A percentile compares a stretch with the other conserved stretches of the same genome.
phyloP scores from a whole-genome alignment of 2,113 vertebrate species.

The Anas platyrhynchos region DNA sequence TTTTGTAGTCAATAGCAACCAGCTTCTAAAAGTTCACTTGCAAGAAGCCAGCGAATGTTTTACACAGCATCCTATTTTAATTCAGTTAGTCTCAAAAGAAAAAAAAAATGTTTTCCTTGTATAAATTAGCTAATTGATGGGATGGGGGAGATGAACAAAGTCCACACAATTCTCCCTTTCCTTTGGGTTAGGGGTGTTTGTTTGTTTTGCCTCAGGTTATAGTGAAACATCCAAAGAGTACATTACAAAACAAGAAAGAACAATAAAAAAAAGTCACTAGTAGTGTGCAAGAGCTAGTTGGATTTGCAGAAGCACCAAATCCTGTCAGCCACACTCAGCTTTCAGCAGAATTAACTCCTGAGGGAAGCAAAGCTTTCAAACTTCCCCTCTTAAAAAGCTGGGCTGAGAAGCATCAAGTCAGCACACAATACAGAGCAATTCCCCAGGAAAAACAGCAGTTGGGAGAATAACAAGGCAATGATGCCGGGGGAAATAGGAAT shows the following conservation, averaged over 20 bases:
- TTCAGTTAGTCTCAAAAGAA: conserved; percentile 11
- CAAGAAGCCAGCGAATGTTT: background rate
- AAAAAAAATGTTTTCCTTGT: background rate
- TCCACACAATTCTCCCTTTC: background rate
- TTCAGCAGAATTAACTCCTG: background rate
- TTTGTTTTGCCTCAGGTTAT: background rate
- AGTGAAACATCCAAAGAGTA: background rate
- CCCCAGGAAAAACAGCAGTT: background rate
- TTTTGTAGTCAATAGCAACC: conserved; percentile 62
- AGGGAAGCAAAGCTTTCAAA: background rate
- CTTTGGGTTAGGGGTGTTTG: background rate
- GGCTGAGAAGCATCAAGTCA: background rate
- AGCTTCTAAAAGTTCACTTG: background rate
- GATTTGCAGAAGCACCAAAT: background rate
- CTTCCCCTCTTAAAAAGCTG: background rate
- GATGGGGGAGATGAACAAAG: background rate
- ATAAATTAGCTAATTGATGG: background rate
- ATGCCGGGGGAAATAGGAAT: background rate
- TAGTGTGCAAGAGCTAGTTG: background rate
- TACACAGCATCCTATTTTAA: background rate
- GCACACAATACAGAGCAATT: background rate
- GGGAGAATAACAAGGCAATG: background rate
- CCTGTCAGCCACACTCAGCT: background rate
- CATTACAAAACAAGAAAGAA: background rate
- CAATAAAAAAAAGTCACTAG: background rate